Conservation (phyloP, 2,797 vertebrate genomes). For the Parambassis ranga region DNA sequence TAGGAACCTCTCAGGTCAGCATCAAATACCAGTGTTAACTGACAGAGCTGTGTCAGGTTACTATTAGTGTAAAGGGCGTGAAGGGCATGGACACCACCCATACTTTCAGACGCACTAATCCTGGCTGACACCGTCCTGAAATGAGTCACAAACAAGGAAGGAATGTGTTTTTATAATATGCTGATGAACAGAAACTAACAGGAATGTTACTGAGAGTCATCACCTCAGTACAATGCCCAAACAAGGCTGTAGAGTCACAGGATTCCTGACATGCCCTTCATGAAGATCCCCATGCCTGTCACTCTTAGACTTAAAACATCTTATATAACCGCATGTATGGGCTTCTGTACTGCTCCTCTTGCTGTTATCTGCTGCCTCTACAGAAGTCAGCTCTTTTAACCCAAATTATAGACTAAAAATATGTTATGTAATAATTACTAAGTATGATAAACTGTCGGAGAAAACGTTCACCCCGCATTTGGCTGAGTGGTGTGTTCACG, state of each 20-base stretch:
- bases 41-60: not conserved
- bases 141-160: slow-evolving; percentile 23
- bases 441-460: slow-evolving; percentile 46
- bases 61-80: not conserved
- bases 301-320: not conserved
- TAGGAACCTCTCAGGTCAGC: not conserved
- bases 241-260: slow-evolving; percentile 5
- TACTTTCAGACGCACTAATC: slow-evolving; percentile 34
- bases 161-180: slow-evolving; percentile 33
- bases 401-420: slow-evolving; percentile 60
- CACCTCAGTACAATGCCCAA: slow-evolving; percentile 20
- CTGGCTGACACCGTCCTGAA: slow-evolving; percentile 13
- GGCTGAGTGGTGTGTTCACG: slow-evolving; percentile 17
- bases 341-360: not conserved
- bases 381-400: slow-evolving; percentile 36
- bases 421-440: slow-evolving; percentile 53
- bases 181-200: slow-evolving; percentile 27
- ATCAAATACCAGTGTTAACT: not conserved
- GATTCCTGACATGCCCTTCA: slow-evolving; percentile 5
- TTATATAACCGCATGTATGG: slow-evolving; percentile 28
- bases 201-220: slow-evolving; percentile 16
- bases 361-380: slow-evolving; percentile 34
- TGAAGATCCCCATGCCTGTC: not conserved
- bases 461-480: slow-evolving; percentile 39
- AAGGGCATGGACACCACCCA: slow-evolving; percentile 2